Base-by-base conservation (phyloP, 35 echinoderm and acorn worm species). In the Diadema setosum region DNA sequence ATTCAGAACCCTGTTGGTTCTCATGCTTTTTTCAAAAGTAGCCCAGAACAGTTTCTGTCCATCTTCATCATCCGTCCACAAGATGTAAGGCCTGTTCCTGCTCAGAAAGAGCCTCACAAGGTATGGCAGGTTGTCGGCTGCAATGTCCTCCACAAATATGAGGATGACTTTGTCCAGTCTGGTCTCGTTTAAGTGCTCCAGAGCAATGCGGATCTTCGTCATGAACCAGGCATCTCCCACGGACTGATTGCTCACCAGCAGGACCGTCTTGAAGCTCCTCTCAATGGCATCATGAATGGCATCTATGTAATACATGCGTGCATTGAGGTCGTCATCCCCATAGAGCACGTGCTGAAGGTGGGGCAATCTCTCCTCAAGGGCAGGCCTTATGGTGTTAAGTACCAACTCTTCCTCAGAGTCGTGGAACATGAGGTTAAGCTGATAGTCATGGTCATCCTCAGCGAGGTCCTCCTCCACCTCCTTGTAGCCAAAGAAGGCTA, bases 31-130 rank as follows among this genome's bases (percentile, higher is more conserved):
- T 30, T 83, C 26, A 56, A 83, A 59, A 18, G 20, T 21, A 16
- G 30, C 30, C 81, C 81, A 56, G 12, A 56, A 83, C 20, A 59
- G 33, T 56, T 83, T 45, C 81, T 56, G 81, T 27, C 81, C 55
- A 42, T 83, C 46, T 56, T 56, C 81, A 78, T 78, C 73, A 39
- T 78, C 39, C 35, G 73, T 78, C 73, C 73, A 78, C 73, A 78
- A 20, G 34, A 44, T 78, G 73, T n/a, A 78, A 78, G 73, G 73
- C 44, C 44, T 78, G 73, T 78, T 78, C 39, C 23, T 78, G 20
- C 73, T 78, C 40, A 78, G 36, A 17, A 78, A 78, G 27, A 78
- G 37, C n/a, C 73, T 39, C 7, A 78, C 73, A 42, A 56, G 81
- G 20, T 83, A 82, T 26, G 81, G 45, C 45, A 83, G 18, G 25